phyloP scores from a whole-genome alignment of 2,113 vertebrate genomes.

The Ammospiza nelsoni region DNA sequence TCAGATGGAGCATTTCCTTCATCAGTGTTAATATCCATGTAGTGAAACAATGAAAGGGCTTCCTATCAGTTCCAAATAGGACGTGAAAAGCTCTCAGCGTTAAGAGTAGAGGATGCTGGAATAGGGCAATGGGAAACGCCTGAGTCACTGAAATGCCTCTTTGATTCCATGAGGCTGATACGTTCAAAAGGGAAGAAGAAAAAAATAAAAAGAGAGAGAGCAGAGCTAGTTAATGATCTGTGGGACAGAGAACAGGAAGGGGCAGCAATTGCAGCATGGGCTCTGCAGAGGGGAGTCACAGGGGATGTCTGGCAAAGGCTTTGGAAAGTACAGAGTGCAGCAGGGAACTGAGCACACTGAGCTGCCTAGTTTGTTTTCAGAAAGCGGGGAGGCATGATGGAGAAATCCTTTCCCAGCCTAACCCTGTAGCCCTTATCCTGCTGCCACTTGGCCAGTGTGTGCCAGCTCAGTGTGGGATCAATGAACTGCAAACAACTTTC shows the following conservation, averaged over 20 bases:
- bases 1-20: slow-evolving; percentile 87
- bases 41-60: slow-evolving; percentile 84
- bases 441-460: neutral
- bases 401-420: neutral
- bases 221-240: slow-evolving; percentile 35
- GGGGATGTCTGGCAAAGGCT: slow-evolving; percentile 11
- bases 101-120: slow-evolving; percentile 84
- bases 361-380: neutral
- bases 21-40: slow-evolving; percentile 84
- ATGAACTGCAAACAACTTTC: neutral
- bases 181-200: slow-evolving; percentile 57
- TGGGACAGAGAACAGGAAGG: slow-evolving; percentile 62
- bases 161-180: slow-evolving; percentile 77
- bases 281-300: neutral
- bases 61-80: slow-evolving; percentile 87
- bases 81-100: slow-evolving; percentile 81
- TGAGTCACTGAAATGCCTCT: slow-evolving; percentile 83
- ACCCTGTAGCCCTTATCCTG: neutral
- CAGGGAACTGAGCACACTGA: neutral
- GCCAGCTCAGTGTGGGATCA: neutral
- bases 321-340: slow-evolving; percentile 2
- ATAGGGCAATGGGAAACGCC: slow-evolving; percentile 86
- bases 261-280: neutral
- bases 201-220: slow-evolving; percentile 57
- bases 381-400: neutral